A percentile compares a stretch with the other conserved stretches of the same genome.
Conservation (phyloP, 2,888 invertebrate genomes). For the Serrognathus titanus region DNA sequence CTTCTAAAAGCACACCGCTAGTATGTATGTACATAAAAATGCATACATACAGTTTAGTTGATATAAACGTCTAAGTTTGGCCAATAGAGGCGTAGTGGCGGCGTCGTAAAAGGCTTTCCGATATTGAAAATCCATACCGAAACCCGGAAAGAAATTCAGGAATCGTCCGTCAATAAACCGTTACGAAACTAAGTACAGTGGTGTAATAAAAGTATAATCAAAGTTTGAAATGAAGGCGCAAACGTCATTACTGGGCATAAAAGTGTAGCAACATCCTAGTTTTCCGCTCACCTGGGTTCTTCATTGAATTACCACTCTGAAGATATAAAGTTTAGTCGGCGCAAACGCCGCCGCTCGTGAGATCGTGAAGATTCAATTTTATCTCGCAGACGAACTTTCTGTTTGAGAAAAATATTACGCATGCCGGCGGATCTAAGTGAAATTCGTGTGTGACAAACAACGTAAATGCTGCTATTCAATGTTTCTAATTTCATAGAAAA, state of each 20-base stretch:
- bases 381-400: conserved; percentile 1
- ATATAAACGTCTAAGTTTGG: too few species aligned
- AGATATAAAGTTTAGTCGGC: conserved; percentile 1
- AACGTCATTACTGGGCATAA: conserved; percentile 32
- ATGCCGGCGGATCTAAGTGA: too few species aligned
- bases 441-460: too few species aligned
- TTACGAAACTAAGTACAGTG: conserved; percentile 18
- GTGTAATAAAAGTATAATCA: conserved; percentile 30
- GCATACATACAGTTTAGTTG: too few species aligned
- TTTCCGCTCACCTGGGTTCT: conserved; percentile 31
- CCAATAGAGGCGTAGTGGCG: too few species aligned
- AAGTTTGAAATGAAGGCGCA: conserved; percentile 31
- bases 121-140: too few species aligned
- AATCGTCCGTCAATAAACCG: neutral
- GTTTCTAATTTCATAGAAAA: too few species aligned
- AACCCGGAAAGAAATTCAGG: too few species aligned
- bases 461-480: too few species aligned
- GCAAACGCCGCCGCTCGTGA: neutral
- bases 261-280: conserved; percentile 30
- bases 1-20: too few species aligned
- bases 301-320: conserved; percentile 27
- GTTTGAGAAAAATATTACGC: conserved; percentile 5
- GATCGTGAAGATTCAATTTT: conserved; percentile 3
- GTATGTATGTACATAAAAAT: too few species aligned
- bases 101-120: too few species aligned